phyloP scores from a whole-genome alignment of 2,113 vertebrate genomes.

The Heloderma charlesbogerti region DNA sequence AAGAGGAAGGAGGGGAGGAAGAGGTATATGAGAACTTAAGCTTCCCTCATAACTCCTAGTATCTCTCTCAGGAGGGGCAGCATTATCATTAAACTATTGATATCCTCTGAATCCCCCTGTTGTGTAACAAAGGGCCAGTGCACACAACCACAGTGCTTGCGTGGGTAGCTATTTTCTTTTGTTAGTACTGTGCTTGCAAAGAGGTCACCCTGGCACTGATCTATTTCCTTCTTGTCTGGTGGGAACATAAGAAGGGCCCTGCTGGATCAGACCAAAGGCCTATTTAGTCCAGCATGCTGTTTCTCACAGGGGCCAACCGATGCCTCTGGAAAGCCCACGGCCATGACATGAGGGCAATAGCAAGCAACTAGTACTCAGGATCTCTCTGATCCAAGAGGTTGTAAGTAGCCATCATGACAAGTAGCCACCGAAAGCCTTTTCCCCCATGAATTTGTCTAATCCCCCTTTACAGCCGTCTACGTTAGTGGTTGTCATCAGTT shows the following conservation, averaged over 20 bases:
- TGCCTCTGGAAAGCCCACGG: not conserved
- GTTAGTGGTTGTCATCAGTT: too few species aligned
- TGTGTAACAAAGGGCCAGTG: not conserved
- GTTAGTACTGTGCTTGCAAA: not conserved
- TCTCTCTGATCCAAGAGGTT: too few species aligned
- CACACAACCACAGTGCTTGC: not conserved
- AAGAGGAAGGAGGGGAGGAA: constrained; percentile 27
- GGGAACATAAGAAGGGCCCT: too few species aligned
- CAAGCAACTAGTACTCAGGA: not conserved
- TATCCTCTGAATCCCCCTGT: not conserved
- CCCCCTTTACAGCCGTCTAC: too few species aligned
- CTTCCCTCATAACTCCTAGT: not conserved
- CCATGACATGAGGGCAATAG: not conserved
- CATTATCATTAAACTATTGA: not conserved
- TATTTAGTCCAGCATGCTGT: not conserved
- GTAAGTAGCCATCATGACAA: too few species aligned
- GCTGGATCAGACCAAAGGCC: too few species aligned
- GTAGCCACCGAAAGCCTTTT: too few species aligned
- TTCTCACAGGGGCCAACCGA: not conserved
- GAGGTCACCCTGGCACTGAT: not conserved
- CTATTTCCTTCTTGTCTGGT: not conserved
- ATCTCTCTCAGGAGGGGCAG: not conserved
- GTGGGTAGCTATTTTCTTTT: not conserved
- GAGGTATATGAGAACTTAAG: not conserved
- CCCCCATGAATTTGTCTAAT: too few species aligned